Evolutionary conservation across 2,888 invertebrate genomes (phyloP).

Genomic region (Dicycla oo): DNA sequence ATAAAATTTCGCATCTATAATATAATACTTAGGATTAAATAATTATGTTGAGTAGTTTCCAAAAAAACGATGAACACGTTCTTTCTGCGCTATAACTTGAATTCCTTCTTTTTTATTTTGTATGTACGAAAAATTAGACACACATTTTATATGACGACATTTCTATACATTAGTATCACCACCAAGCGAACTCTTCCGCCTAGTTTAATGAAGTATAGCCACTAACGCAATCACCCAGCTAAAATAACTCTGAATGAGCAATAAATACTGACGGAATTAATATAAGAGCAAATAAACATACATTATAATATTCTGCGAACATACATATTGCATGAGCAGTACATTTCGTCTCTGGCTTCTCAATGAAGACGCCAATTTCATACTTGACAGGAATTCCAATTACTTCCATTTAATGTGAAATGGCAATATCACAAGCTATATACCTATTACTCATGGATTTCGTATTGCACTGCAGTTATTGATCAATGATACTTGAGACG

Average conservation of each 20-base stretch:
- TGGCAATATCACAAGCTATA: conserved; percentile 63
- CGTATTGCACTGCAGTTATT: conserved; percentile 58
- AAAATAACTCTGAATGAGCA: conserved; percentile 60
- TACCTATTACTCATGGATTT: conserved; percentile 48
- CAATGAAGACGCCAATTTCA: conserved; percentile 80
- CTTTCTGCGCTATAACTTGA: not conserved
- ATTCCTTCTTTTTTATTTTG: no score
- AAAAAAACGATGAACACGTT: not conserved
- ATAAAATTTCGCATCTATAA: no score
- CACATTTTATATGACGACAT: not conserved
- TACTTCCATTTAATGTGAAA: conserved; percentile 77
- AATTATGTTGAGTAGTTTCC: not conserved
- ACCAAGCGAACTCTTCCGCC: conserved; percentile 1
- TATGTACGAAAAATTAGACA: not conserved
- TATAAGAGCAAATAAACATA: conserved; percentile 61
- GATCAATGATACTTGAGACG: conserved; percentile 52
- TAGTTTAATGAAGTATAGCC: conserved; percentile 31
- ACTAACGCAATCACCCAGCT: conserved; percentile 55
- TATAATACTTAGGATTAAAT: not conserved
- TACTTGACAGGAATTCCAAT: conserved; percentile 80
- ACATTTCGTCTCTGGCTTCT: conserved; percentile 64
- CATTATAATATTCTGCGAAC: conserved; percentile 52
- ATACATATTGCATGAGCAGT: conserved; percentile 76
- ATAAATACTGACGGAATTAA: conserved; percentile 66
- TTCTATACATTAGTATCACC: not conserved